These are phyloP conservation scores for Carcharodon carcharias DNA, from an alignment of 2,797 vertebrate genomes.

Conservation along the genomic window DNA sequence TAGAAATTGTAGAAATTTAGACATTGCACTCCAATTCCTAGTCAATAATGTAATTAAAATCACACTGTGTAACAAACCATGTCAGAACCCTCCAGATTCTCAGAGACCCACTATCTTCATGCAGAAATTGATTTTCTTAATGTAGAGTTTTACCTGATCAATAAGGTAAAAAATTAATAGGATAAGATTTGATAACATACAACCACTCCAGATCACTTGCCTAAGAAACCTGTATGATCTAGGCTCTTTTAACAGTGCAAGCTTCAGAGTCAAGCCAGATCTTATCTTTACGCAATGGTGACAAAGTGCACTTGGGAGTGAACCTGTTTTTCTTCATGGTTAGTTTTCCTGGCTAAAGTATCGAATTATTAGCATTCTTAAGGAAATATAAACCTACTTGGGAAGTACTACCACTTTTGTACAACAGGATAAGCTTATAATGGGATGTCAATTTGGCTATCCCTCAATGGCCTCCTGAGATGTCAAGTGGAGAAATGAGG, in stretches of 20 bases:
- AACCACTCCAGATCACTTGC: background rate
- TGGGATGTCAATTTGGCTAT: no score
- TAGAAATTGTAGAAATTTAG: background rate
- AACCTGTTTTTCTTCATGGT: background rate
- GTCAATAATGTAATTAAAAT: background rate
- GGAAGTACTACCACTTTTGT: no score
- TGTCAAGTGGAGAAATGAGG: no score
- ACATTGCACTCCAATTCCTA: background rate
- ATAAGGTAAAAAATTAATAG: no score
- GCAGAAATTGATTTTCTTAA: background rate
- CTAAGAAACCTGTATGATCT: background rate
- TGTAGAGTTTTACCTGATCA: no score
- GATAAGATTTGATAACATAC: background rate
- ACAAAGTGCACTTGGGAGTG: background rate
- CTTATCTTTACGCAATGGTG: background rate
- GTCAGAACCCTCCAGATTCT: background rate
- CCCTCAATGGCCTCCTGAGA: no score
- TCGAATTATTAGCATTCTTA: background rate
- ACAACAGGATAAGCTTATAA: no score
- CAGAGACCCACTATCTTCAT: background rate
- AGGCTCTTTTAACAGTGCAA: background rate
- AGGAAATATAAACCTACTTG: background rate
- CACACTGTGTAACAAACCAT: background rate
- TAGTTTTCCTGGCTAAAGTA: background rate
- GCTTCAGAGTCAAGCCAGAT: background rate